Percentiles rank a stretch among this genome's conserved stretches.
Evolutionary conservation across 2,797 vertebrate species (phyloP).

Genomic region (Mormyrops boulengeri): DNA sequence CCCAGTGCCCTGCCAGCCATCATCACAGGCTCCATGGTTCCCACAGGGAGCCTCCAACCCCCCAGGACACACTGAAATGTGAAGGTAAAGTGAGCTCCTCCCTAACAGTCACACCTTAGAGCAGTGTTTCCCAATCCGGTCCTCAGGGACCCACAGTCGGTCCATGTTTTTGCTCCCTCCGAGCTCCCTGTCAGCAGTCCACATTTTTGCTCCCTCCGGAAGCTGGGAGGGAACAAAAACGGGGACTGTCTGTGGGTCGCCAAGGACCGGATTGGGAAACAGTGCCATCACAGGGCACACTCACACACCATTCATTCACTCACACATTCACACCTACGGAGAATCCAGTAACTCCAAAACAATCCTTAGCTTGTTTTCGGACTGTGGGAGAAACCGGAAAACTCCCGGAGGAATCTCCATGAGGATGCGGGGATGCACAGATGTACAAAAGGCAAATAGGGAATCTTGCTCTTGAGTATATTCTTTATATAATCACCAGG

Average conservation of each 20-base stretch:
- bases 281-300: background rate
- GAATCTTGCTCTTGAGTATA: background rate
- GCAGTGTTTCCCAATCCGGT: background rate
- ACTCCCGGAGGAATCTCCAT: background rate
- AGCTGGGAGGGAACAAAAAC: background rate
- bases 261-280: background rate
- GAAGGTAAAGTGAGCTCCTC: background rate
- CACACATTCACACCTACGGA: background rate
- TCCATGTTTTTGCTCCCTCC: background rate
- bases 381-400: too few relatives aligned
- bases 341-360: background rate
- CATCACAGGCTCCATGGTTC: slow-evolving; percentile 64
- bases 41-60: slow-evolving; percentile 73
- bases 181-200: too few relatives aligned
- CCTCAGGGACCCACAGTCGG: background rate
- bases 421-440: background rate
- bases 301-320: background rate
- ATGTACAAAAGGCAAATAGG: background rate
- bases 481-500: background rate
- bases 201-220: background rate
- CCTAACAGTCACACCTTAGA: background rate
- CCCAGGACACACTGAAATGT: slow-evolving; percentile 75
- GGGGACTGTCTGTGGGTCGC: background rate
- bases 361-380: background rate
- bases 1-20: slow-evolving; percentile 65